phyloP scores from a whole-genome alignment of 2,888 invertebrate species.

The Spisula subtruncata region DNA sequence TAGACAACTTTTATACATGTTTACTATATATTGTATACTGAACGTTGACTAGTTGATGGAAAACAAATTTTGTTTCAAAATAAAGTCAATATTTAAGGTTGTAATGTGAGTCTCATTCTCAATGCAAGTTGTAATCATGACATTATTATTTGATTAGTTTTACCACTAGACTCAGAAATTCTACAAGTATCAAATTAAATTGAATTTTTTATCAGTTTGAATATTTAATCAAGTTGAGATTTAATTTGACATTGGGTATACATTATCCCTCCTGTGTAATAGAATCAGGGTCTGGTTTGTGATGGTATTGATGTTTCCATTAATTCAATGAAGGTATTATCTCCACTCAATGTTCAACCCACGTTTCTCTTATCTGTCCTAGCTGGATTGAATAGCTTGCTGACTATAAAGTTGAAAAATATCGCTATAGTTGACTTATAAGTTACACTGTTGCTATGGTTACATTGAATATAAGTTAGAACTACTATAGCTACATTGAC shows the following conservation, averaged over 20 bases:
- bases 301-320: slow-evolving; percentile 3
- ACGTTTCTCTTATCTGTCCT: neutral
- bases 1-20: no score
- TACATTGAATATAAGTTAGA: no score
- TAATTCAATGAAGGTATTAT: slow-evolving; percentile 20
- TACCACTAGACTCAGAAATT: neutral
- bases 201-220: slow-evolving; percentile 26
- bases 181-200: slow-evolving; percentile 13
- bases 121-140: neutral
- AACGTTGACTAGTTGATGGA: no score
- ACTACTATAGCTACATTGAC: no score
- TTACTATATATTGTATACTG: no score
- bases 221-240: slow-evolving; percentile 22
- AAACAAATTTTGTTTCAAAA: no score
- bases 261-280: neutral
- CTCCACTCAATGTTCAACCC: neutral
- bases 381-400: neutral
- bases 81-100: neutral
- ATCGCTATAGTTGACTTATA: no score
- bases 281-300: neutral
- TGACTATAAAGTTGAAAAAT: no score
- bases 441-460: neutral
- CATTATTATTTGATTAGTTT: neutral
- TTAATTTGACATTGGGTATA: slow-evolving; percentile 10
- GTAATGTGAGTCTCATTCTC: neutral